phyloP scores from a whole-genome alignment of 2,113 vertebrate genomes.

The Burhinus oedicnemus region DNA sequence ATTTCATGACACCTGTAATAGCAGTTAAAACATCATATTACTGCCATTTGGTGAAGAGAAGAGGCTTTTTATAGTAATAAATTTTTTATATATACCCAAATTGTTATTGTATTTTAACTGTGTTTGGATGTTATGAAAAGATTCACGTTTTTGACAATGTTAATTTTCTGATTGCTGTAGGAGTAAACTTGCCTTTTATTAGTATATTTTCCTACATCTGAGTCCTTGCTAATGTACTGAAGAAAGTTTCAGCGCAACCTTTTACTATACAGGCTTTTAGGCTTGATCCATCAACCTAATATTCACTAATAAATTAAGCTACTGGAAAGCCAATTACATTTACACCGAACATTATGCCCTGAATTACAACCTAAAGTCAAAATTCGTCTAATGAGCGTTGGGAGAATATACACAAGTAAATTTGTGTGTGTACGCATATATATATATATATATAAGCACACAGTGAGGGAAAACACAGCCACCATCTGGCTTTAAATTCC shows the following conservation, averaged over 20 bases:
- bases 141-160: not conserved
- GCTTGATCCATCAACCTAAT: not conserved
- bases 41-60: not conserved
- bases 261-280: not conserved
- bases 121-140: not conserved
- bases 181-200: not conserved
- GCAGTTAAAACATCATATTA: not conserved
- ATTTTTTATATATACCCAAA: not conserved
- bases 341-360: not conserved
- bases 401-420: not conserved
- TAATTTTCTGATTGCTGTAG: not conserved
- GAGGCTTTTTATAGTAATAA: not conserved
- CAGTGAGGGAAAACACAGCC: not conserved
- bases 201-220: not conserved
- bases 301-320: constrained; percentile 19
- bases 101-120: not conserved
- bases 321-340: constrained; percentile 4
- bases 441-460: not conserved
- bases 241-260: not conserved
- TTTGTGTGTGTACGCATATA: not conserved
- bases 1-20: not conserved
- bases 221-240: not conserved
- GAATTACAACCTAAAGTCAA: not conserved
- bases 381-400: not conserved
- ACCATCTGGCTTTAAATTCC: not conserved